These are phyloP conservation scores for Diachasma alloeum DNA, from an alignment of 1,140 invertebrate species.

Conservation along the genomic window DNA sequence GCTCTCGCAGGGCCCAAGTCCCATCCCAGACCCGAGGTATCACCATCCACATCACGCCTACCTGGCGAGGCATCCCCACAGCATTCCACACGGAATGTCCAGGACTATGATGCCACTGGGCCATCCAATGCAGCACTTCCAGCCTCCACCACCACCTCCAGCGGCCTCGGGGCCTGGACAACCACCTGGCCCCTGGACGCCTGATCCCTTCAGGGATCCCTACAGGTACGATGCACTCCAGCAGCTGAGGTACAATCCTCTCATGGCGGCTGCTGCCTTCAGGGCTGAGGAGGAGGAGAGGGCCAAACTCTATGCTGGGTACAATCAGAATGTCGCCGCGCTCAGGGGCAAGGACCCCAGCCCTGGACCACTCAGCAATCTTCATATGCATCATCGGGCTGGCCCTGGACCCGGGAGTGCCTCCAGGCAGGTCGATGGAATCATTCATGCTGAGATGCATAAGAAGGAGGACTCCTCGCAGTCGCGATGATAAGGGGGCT, in stretches of 20 bases:
- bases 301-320: conserved; percentile 76
- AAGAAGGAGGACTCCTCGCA: conserved; percentile 65
- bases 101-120: conserved; percentile 65
- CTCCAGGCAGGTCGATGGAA: conserved; percentile 46
- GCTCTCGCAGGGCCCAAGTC: conserved; percentile 46
- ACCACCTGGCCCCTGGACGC: conserved; percentile 69
- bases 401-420: conserved; percentile 54
- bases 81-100: conserved; percentile 61
- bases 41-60: conserved; percentile 54
- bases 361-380: conserved; percentile 66
- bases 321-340: conserved; percentile 67
- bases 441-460: conserved; percentile 58
- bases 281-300: conserved; percentile 77
- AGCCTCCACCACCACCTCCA: conserved; percentile 50
- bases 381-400: conserved; percentile 63
- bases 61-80: conserved; percentile 55
- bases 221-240: conserved; percentile 75
- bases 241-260: conserved; percentile 73
- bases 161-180: conserved; percentile 44
- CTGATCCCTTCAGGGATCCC: conserved; percentile 72
- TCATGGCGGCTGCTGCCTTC: conserved; percentile 75
- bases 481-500: conserved; percentile 62
- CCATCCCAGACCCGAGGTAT: conserved; percentile 57
- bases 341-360: conserved; percentile 71
- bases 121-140: conserved; percentile 68